phyloP scores from a whole-genome alignment of 1,140 invertebrate species.

The Myzus persicae region DNA sequence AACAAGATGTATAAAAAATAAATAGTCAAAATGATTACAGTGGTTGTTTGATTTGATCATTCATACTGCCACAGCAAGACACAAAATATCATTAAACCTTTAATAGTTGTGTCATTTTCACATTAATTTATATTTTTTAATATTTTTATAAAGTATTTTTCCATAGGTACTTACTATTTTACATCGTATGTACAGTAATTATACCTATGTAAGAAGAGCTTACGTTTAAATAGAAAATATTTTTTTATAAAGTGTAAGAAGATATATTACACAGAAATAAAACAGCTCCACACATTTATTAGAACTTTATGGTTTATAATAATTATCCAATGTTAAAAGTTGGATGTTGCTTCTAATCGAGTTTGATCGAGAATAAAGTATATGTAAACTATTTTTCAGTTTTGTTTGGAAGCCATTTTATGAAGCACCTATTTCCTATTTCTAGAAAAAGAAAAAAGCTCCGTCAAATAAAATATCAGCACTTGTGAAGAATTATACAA shows the following conservation, averaged over 20 bases:
- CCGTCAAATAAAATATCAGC: conserved; percentile 2
- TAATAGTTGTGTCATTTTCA: too few relatives aligned
- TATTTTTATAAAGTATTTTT: too few relatives aligned
- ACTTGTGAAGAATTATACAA: conserved; percentile 8
- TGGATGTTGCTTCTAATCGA: neutral
- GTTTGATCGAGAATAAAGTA: neutral
- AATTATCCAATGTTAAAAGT: neutral
- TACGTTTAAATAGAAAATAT: too few relatives aligned
- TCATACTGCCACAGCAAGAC: too few relatives aligned
- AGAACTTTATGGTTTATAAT: neutral
- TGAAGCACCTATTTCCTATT: neutral
- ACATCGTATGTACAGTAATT: too few relatives aligned
- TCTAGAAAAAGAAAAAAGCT: conserved; percentile 17
- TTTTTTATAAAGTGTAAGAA: neutral
- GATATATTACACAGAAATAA: neutral
- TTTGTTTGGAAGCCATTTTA: neutral
- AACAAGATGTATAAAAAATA: too few relatives aligned
- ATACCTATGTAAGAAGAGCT: too few relatives aligned
- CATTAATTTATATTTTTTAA: too few relatives aligned
- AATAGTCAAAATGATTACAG: too few relatives aligned
- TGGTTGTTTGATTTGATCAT: too few relatives aligned
- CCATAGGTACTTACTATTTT: too few relatives aligned
- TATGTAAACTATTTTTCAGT: neutral
- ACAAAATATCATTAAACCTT: too few relatives aligned
- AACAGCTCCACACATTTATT: neutral